Conservation (phyloP, 2,113 vertebrate genomes). For the Percopsis transmontana region DNA sequence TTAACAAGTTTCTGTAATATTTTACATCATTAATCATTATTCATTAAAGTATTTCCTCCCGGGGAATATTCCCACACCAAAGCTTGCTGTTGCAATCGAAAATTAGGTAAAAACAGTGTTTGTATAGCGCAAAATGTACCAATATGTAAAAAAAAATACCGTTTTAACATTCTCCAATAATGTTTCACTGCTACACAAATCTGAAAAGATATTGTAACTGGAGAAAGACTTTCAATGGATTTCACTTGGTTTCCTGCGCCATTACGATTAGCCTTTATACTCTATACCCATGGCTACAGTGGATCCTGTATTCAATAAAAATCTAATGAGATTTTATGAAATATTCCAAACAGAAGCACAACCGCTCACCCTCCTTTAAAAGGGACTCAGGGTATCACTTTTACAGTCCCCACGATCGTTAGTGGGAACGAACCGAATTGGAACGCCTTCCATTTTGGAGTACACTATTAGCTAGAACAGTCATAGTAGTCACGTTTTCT, state of each 20-base stretch:
- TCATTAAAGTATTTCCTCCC: no score
- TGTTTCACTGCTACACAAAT: no score
- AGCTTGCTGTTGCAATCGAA: no score
- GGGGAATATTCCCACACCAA: no score
- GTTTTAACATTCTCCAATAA: no score
- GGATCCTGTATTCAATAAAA: conserved; percentile 73
- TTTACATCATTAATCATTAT: no score
- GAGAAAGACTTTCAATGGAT: conserved; percentile 32
- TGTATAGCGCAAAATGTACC: no score
- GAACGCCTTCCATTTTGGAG: conserved; percentile 73
- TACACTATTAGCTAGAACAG: conserved; percentile 75
- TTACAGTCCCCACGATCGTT: conserved; percentile 67
- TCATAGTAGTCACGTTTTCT: conserved; percentile 73
- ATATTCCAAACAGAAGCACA: conserved; percentile 81
- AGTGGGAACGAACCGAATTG: conserved; percentile 69
- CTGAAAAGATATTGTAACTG: background rate
- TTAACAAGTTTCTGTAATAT: no score
- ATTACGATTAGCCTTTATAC: conserved; percentile 26
- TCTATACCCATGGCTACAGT: conserved; percentile 46
- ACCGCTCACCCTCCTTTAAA: conserved; percentile 59
- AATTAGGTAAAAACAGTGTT: no score
- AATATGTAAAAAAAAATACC: no score
- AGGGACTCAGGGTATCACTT: conserved; percentile 63
- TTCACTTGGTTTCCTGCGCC: conserved; percentile 27
- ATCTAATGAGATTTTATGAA: conserved; percentile 78